Base-by-base conservation (phyloP, 2,888 invertebrate species). In the Drosophila cracens region DNA sequence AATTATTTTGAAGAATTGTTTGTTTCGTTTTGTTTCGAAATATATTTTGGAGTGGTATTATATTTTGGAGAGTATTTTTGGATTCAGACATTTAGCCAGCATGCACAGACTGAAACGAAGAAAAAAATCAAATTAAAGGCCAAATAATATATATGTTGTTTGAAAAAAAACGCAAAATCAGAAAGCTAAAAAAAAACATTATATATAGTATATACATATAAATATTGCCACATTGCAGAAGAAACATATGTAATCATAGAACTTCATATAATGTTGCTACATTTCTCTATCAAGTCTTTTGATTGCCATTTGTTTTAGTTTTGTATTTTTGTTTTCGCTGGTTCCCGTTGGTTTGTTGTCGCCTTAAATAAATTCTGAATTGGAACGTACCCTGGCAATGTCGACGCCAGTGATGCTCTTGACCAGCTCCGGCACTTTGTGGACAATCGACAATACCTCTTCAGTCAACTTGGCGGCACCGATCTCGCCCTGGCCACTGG, bases 391-490 rank as follows among this genome's bases (percentile, higher is more conserved):
- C 96, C 97, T 96, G 85, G 96, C 94, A 92, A 99, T 97, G 93
- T 99, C 98, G 70, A 99, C 98, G 43, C 99, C 99, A 72, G 99
- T 99, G 92, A 99, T 95, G 54, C 94, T 95, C 92, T 98, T 97
- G 49, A 99, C 98, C 87, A 99, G 95, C 84, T 96, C 96, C 6
- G 99, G 99, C 89, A 99, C 97, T 93, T 96, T 96, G 90, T 97
- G 96, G 78, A 99, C 98, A 92, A 99, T 99, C 92, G 95, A 96
- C 88, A 99, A 94, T 33, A 99, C 97, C 94, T 99, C 99, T 48
- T 97, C 97, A 5, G 99, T 98, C 76, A 99, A 94, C 93, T 98
- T 99, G 76, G 98, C 96, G 1, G 99, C 99, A 36, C 99, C 99
- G 38, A 99, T 95, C 57, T 98, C 97, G 40, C 98, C 97, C 65